Evolutionary conservation across 2,113 vertebrate species (phyloP), one percentile per base, ranked within the genome.

Genomic region (Ranitomeya imitator): DNA sequence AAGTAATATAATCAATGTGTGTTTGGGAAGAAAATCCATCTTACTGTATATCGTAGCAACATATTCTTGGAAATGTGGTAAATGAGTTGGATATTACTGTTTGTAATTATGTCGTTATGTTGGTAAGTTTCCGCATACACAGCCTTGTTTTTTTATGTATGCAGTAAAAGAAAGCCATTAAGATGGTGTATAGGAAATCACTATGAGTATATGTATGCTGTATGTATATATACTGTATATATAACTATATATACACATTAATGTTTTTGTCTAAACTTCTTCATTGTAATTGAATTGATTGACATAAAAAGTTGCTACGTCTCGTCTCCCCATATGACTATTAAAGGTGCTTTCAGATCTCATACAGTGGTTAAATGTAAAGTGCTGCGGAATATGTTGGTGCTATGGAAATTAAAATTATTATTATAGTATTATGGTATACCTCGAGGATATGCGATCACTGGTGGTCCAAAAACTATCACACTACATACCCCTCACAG

Each of bases 31-130:
- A 69, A 86, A 86, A 79, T 63, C 73, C 73, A 78, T 78, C 76
- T 78, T 78, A 52, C 84, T 45, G 37, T 45, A 45, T 45, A 77
- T 12, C 65, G 18, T 31, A n/a, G 73, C 73, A 86, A 60, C 57
- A 78, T 61, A 86, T 86, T 86, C 85, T 86, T 78, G 85, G 85
- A 86, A 78, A 77, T 77, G 71, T 76, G 69, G 84, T 57, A 76
- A 85, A 85, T 73, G 83, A 85, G 54, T 76, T 76, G 84, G 16
- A 37, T 78, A 61, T 77, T 86, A 77, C 55, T 18, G 55, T 45
- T 81, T 31, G 57, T 61, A 81, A 61, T 81, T 61, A 26, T 61
- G 57, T 81, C 5, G 37, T 45, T 45, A 45, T 45, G 37, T 45
- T 45, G 37, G 37, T 52, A 60, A 81, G n/a, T 57, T 31, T 31